These are phyloP conservation scores for Amphiprion percula DNA, from an alignment of 2,113 vertebrate genomes.

Conservation along the genomic window DNA sequence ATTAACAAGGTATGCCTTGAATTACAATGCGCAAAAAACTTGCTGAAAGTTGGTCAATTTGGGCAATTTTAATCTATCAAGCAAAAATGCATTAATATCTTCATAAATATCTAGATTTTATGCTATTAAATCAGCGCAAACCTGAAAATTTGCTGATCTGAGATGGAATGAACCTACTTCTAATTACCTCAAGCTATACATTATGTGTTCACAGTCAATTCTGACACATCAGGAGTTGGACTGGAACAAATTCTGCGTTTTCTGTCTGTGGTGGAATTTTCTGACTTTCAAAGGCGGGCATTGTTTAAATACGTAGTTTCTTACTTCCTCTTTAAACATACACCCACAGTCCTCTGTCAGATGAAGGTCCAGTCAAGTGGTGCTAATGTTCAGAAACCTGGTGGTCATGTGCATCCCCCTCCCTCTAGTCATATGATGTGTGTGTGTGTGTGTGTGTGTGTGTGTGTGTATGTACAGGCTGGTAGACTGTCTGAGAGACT, in stretches of 20 bases:
- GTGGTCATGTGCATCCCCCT: conserved; percentile 69
- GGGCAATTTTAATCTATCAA: too few relatives aligned
- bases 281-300: conserved; percentile 2
- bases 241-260: background rate
- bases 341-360: conserved; percentile 29
- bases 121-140: too few relatives aligned
- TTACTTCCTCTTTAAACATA: conserved; percentile 26
- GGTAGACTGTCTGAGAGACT: conserved; percentile 91
- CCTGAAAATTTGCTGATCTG: too few relatives aligned
- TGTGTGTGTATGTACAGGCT: conserved; percentile 82
- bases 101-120: too few relatives aligned
- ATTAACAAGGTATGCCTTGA: too few relatives aligned
- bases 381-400: conserved; percentile 64
- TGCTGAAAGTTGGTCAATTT: too few relatives aligned
- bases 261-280: background rate
- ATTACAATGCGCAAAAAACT: too few relatives aligned
- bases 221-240: background rate
- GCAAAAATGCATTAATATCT: too few relatives aligned
- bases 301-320: conserved; percentile 5
- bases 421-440: conserved; percentile 63
- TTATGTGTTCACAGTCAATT: conserved; percentile 24
- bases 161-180: background rate
- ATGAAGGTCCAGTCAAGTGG: conserved; percentile 51
- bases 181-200: conserved; percentile 14
- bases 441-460: conserved; percentile 52